Evolutionary conservation across 2,888 invertebrate genomes (phyloP).

Genomic region (Euzophera pinguis): DNA sequence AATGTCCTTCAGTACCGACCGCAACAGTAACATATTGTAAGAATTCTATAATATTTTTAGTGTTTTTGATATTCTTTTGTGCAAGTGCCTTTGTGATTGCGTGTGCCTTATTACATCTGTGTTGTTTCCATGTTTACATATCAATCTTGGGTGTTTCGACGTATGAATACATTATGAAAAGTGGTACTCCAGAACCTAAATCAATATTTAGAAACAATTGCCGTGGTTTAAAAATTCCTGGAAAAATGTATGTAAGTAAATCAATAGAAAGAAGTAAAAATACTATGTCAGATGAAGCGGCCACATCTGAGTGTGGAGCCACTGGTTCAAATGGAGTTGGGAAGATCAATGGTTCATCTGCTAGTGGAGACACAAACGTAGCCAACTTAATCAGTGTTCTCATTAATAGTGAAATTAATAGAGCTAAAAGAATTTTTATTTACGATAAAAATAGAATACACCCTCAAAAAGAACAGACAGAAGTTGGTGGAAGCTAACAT

Average conservation of each 20-base stretch:
- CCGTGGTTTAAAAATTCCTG: conserved; percentile 35
- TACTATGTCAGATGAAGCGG: conserved; percentile 18
- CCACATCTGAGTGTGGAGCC: conserved; percentile 15
- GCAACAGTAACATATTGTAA: conserved; percentile 43
- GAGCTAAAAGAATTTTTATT: conserved; percentile 52
- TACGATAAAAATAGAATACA: conserved; percentile 66
- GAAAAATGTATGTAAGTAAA: conserved; percentile 30
- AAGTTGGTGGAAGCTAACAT: conserved; percentile 17
- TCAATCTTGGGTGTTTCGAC: conserved; percentile 91
- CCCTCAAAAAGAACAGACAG: conserved; percentile 42
- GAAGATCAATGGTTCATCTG: conserved; percentile 14
- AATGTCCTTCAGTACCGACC: conserved; percentile 43
- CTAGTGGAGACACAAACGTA: conserved; percentile 33
- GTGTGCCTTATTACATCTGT: conserved; percentile 88
- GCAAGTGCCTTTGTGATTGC: conserved; percentile 87
- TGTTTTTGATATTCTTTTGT: conserved; percentile 79
- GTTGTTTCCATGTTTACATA: conserved; percentile 94
- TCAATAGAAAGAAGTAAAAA: conserved; percentile 21
- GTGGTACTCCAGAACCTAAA: conserved; percentile 36
- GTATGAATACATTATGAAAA: conserved; percentile 88
- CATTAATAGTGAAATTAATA: conserved; percentile 56
- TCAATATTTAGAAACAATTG: conserved; percentile 32
- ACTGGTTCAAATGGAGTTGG: conserved; percentile 10
- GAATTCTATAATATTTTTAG: conserved; percentile 54
- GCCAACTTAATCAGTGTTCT: conserved; percentile 52